Evolutionary conservation across 1,140 invertebrate species (phyloP), one percentile per base, ranked within the genome.

Genomic region (Chionoecetes opilio): DNA sequence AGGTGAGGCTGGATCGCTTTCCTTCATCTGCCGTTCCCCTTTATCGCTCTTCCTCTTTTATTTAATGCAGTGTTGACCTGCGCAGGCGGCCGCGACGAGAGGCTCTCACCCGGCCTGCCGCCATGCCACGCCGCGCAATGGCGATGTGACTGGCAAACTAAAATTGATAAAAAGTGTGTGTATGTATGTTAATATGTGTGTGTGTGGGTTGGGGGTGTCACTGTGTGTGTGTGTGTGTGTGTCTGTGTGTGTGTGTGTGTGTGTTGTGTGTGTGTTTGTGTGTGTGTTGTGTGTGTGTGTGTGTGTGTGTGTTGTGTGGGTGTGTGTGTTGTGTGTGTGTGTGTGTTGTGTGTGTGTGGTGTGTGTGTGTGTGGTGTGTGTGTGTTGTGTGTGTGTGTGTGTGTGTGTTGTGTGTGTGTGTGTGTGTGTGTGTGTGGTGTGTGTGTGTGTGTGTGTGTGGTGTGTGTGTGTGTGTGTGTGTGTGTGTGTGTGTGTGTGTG

Each of bases 251-350:
- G 46, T 53, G 46, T 53, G 46, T 53, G 46, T 53, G 46, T 53
- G 46, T 53, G 46, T 53, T 53, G 46, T 53, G 46, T 53, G 46
- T 53, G 46, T 53, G 46, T 53, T 17, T 75, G 63, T 75, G 63
- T 75, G 63, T 75, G 63, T 75, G 63, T 75, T 75, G 63, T 75
- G 63, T 75, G 63, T 75, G 63, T 75, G 63, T 75, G 63, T 75
- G 63, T 75, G 63, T 75, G 63, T 75, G 63, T 75, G 63, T 75
- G 63, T 75, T 75, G 63, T 75, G 63, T 75, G 63, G 26, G 63
- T 75, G 63, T 75, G 63, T 75, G 63, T 75, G 63, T 75, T 75
- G 63, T 75, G 63, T 75, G 63, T 75, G 63, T 75, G 63, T 75
- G 63, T 75, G 63, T 75, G 63, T 75, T n/a, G n/a, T n/a, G n/a